A percentile compares a stretch with the other conserved stretches of the same genome.
Evolutionary conservation across 2,113 vertebrate species (phyloP).

Genomic region (Todiramphus saurophagus): DNA sequence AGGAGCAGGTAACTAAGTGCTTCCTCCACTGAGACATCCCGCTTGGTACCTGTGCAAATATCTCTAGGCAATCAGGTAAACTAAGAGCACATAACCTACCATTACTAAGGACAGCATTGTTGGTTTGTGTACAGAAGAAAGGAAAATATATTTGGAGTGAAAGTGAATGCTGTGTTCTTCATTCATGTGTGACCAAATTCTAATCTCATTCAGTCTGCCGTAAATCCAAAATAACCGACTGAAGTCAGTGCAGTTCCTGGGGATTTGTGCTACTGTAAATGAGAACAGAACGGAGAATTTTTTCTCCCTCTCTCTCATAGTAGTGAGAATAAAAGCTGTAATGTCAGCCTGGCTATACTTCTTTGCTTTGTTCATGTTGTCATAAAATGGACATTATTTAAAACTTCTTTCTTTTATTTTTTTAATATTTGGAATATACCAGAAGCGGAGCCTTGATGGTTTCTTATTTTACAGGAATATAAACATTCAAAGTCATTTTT

Average conservation of each 20-base stretch:
- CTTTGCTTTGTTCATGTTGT: neutral
- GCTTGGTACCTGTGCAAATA: neutral
- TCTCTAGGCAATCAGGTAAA: neutral
- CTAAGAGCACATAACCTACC: neutral
- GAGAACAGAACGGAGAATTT: neutral
- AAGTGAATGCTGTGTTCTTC: neutral
- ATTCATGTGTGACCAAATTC: conserved; percentile 40
- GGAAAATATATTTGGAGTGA: neutral
- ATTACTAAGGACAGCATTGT: neutral
- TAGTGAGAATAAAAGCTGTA: conserved; percentile 2
- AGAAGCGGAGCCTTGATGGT: conserved; percentile 15
- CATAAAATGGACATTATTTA: conserved; percentile 3
- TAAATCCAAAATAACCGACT: conserved; percentile 31
- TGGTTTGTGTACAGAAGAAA: neutral
- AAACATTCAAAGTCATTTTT: conserved; percentile 55
- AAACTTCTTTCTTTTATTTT: neutral
- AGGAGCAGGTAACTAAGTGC: neutral
- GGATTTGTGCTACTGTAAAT: conserved; percentile 54
- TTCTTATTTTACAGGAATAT: conserved; percentile 58
- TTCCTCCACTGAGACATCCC: neutral
- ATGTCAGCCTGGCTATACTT: neutral
- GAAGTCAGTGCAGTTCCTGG: conserved; percentile 46
- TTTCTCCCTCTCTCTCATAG: neutral
- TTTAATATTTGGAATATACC: neutral
- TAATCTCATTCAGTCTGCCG: conserved; percentile 22